These are phyloP conservation scores for Porites evermanni DNA, from an alignment of 92 coral and sea anemone species.

Conservation along the genomic window DNA sequence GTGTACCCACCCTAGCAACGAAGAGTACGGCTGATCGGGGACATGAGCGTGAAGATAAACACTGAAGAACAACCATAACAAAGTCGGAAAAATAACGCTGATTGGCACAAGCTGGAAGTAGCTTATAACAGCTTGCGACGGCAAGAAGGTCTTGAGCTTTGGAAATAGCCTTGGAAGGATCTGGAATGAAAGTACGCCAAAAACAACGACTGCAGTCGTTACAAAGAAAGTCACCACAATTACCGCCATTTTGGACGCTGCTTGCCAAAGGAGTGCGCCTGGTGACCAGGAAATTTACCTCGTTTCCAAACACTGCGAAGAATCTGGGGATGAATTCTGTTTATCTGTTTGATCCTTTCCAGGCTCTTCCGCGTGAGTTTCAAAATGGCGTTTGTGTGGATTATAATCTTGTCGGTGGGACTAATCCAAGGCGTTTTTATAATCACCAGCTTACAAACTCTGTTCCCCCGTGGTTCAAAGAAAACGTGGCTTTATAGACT, in stretches of 20 bases:
- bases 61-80: constrained; percentile 80
- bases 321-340: not conserved
- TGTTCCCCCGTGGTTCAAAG: constrained; percentile 78
- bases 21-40: constrained; percentile 76
- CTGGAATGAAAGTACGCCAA: constrained; percentile 83
- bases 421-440: constrained; percentile 92
- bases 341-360: not conserved
- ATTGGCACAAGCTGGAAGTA: constrained; percentile 84
- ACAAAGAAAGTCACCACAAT: constrained; percentile 66
- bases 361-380: not conserved
- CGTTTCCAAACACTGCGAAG: constrained; percentile 5
- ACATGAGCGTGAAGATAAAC: constrained; percentile 86
- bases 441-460: constrained; percentile 85
- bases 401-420: constrained; percentile 85
- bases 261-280: not conserved
- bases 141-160: constrained; percentile 66
- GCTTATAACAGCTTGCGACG: constrained; percentile 78
- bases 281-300: constrained; percentile 16
- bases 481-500: constrained; percentile 67
- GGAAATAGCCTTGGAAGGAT: constrained; percentile 90
- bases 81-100: constrained; percentile 77
- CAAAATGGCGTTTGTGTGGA: constrained; percentile 96
- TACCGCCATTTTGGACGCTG: constrained; percentile 73
- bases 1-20: constrained; percentile 85
- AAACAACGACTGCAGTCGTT: constrained; percentile 74